Evolutionary conservation across 2,113 vertebrate genomes (phyloP).

Genomic region (Crypturellus undulatus): DNA sequence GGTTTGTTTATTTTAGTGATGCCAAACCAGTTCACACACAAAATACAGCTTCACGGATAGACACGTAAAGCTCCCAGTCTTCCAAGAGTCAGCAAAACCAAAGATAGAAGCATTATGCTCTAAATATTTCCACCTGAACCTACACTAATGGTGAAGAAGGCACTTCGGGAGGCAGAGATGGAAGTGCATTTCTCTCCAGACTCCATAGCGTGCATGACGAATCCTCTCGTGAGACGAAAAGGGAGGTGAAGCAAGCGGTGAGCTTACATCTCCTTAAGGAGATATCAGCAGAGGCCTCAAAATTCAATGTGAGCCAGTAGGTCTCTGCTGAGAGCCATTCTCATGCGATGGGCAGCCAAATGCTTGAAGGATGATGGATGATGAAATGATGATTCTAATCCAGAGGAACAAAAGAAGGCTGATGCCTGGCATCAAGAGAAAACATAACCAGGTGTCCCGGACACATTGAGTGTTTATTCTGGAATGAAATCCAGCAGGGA

Average conservation of each 20-base stretch:
- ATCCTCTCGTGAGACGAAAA: constrained; percentile 40
- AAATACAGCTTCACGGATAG: background rate
- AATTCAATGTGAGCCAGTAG: background rate
- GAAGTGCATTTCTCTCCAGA: constrained; percentile 16
- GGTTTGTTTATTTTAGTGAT: background rate
- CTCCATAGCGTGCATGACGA: background rate
- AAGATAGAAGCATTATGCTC: background rate
- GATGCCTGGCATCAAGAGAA: background rate
- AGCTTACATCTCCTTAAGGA: background rate
- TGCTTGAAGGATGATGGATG: constrained; percentile 23
- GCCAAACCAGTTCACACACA: background rate
- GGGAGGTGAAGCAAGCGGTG: background rate
- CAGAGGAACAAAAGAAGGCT: background rate
- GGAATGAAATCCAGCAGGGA: background rate
- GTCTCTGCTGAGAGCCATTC: background rate
- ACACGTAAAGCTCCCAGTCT: background rate
- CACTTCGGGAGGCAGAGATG: constrained; percentile 33
- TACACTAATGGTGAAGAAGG: background rate
- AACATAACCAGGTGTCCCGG: constrained; percentile 10
- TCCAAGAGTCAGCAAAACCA: background rate
- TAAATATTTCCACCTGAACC: background rate
- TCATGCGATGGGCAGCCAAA: background rate
- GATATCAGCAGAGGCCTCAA: background rate
- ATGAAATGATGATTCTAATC: constrained; percentile 22
- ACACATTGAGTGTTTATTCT: constrained; percentile 3